Percentiles rank a stretch among this genome's conserved stretches.
Evolutionary conservation across 2,888 invertebrate genomes (phyloP).

Genomic region (Merodon equestris): DNA sequence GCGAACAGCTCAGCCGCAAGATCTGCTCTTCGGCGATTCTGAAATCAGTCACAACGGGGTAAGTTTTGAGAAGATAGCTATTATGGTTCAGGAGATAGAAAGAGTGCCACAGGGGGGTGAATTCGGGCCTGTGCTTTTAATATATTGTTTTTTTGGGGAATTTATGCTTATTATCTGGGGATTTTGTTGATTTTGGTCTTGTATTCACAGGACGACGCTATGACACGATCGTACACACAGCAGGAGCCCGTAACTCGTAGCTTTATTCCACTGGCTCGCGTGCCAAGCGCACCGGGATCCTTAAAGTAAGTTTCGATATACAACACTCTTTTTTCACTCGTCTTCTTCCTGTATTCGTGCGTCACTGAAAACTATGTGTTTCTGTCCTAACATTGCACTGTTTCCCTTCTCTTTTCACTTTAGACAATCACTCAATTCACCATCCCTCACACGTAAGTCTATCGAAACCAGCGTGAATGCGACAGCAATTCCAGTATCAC

Average conservation of each 20-base stretch:
- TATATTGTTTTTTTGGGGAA: no score
- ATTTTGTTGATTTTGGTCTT: no score
- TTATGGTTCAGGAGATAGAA: not conserved
- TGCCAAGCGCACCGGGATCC: conserved; percentile 88
- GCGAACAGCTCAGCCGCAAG: conserved; percentile 84
- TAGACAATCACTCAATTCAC: conserved; percentile 72
- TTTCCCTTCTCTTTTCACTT: conserved; percentile 28
- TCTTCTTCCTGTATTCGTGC: not conserved
- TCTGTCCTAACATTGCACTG: conserved; percentile 32
- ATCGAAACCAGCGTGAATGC: conserved; percentile 46
- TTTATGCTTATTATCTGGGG: no score
- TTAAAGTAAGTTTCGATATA: conserved; percentile 81
- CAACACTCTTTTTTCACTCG: not conserved
- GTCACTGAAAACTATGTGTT: conserved; percentile 36
- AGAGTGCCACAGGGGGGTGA: no score
- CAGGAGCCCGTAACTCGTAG: conserved; percentile 70
- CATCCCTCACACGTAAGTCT: conserved; percentile 71
- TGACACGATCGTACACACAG: conserved; percentile 74
- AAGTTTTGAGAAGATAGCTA: conserved; percentile 35
- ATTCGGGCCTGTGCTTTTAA: no score
- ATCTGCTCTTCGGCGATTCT: conserved; percentile 83
- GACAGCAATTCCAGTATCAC: conserved; percentile 71
- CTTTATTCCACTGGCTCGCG: conserved; percentile 80
- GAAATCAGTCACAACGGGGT: conserved; percentile 72
- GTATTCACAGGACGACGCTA: conserved; percentile 70